These are phyloP conservation scores for Nannoperca obscura DNA, from an alignment of 2,797 vertebrate species.

Conservation along the genomic window DNA sequence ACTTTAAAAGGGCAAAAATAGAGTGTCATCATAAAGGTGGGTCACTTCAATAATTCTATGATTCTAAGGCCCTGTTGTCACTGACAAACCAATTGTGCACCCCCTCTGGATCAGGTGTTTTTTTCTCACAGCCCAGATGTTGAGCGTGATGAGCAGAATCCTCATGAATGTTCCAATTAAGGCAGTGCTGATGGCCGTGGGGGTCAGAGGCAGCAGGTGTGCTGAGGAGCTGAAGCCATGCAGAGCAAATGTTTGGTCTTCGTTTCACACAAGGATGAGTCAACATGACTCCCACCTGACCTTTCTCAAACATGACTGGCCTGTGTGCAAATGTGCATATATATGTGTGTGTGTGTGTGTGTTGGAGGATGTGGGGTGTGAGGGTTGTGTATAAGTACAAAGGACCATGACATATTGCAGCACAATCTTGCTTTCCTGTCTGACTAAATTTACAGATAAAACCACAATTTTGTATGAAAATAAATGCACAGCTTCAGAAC, in stretches of 20 bases:
- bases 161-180: slow-evolving; percentile 59
- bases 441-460: slow-evolving; percentile 32
- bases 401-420: slow-evolving; percentile 46
- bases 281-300: slow-evolving; percentile 62
- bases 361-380: neutral
- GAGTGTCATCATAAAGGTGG: slow-evolving; percentile 6
- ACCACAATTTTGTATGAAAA: slow-evolving; percentile 23
- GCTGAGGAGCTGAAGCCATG: slow-evolving; percentile 46
- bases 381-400: slow-evolving; percentile 24
- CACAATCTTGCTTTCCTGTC: slow-evolving; percentile 10
- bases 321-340: neutral
- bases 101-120: slow-evolving; percentile 20
- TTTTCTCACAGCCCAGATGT: slow-evolving; percentile 39
- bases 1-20: neutral
- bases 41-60: neutral
- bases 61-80: slow-evolving; percentile 13
- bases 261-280: slow-evolving; percentile 59
- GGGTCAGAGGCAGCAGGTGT: slow-evolving; percentile 69
- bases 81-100: slow-evolving; percentile 20
- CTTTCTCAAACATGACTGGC: slow-evolving; percentile 46
- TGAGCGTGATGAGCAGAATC: slow-evolving; percentile 45
- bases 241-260: slow-evolving; percentile 74
- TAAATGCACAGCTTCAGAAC: slow-evolving; percentile 27
- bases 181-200: slow-evolving; percentile 36
- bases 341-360: slow-evolving; percentile 22